Conservation (phyloP, 2,888 invertebrate genomes). For the Archaeoteleia sp. region DNA sequence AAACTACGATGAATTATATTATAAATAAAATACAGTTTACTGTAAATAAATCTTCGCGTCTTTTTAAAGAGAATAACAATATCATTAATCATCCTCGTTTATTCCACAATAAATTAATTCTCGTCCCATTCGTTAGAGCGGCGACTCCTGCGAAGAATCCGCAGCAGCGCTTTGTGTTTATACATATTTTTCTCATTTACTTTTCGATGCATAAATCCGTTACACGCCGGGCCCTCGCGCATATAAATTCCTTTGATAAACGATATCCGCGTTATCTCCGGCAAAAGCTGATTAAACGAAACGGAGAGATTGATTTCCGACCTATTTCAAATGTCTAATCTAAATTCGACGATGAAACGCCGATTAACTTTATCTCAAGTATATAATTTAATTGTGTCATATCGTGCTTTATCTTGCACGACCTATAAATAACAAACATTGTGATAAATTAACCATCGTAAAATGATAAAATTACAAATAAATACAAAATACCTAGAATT, state of each 20-base stretch:
- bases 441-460: no score
- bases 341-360: slow-evolving; percentile 50
- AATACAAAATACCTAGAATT: no score
- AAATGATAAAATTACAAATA: no score
- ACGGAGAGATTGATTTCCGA: slow-evolving; percentile 47
- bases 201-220: no score
- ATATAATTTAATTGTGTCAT: slow-evolving; percentile 46
- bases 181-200: no score
- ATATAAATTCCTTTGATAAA: slow-evolving; percentile 38
- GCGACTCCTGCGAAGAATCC: no score
- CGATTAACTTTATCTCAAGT: slow-evolving; percentile 49
- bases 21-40: no score
- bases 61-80: slow-evolving; percentile 31
- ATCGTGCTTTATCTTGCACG: slow-evolving; percentile 38
- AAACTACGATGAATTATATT: no score
- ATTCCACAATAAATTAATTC: slow-evolving; percentile 9
- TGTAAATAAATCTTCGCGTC: slow-evolving; percentile 12
- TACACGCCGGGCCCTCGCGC: background rate
- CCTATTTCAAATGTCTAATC: slow-evolving; percentile 49
- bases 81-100: slow-evolving; percentile 42
- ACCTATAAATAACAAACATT: slow-evolving; percentile 21
- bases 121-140: no score
- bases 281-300: slow-evolving; percentile 44
- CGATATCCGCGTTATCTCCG: slow-evolving; percentile 45
- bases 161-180: no score